Base-by-base conservation (phyloP, 2,888 invertebrate genomes). In the Hyposoter didymator region DNA sequence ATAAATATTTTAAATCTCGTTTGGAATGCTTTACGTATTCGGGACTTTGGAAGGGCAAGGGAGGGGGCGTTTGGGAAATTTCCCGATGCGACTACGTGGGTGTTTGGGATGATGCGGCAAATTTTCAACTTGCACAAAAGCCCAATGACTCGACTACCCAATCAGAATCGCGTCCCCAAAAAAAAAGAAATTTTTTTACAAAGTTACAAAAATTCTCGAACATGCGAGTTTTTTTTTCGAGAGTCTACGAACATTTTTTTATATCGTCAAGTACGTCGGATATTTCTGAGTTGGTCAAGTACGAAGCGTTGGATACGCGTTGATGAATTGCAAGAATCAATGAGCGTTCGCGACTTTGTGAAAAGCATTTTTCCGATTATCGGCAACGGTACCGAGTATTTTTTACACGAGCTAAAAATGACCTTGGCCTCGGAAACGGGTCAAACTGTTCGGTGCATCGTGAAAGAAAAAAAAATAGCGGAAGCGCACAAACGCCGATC, bases 61-160 rank as follows among this genome's bases (percentile, higher is more conserved):
- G 32, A 55, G 17, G 10, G 69, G 22, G 17, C 19, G 17, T 52
- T 47, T 28, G 14, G 43, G 32, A 59, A 73, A 73, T 73, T 43
- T 73, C 59, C 59, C 39, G 39, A 14, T 59, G 22, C 35, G 39
- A 22, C 22, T 59, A 73, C 14, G 22, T n/a, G 73, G 19, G 39
- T 39, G 55, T 73, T 55, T 55, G 59, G 59, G 19, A 73, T 73
- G 73, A 73, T 52, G 39, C 73, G 28, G 59, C 73, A 73, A 59
- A 73, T 59, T 43, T 59, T 0, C 10, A 39, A 59, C 22, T 73
- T 73, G 4, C 12, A 32, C 14, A 49, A 43, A 35, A 39, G 19
- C 55, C 39, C n/a, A 22, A 28, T 19, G 69, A 69, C 5, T 28
- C 7, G 47, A 45, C n/a, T 43, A 35, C 35, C 22, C 2, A 32